phyloP scores from a whole-genome alignment of 2,797 vertebrate genomes.

The Muscicapa striata region DNA sequence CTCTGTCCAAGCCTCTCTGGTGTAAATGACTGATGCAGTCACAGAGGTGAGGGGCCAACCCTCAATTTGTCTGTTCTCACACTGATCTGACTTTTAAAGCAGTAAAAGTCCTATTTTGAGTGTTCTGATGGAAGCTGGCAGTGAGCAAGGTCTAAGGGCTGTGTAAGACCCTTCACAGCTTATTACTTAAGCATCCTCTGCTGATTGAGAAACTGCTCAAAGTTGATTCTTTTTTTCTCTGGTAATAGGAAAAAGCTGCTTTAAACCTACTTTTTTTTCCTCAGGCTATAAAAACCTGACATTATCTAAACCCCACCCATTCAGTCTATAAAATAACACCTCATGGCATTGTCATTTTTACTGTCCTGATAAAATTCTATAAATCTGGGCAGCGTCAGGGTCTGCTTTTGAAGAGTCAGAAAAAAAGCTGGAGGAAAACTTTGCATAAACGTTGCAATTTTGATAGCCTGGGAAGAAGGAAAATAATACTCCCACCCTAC shows the following conservation, averaged over 20 bases:
- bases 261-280: rapidly evolving
- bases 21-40: neutral
- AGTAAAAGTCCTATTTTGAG: neutral
- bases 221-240: neutral
- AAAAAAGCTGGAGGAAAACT: neutral
- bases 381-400: rapidly evolving
- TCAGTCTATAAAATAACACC: neutral
- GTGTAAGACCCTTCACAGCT: neutral
- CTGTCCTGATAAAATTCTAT: neutral
- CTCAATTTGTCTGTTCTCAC: neutral
- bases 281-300: neutral
- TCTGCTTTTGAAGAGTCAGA: neutral
- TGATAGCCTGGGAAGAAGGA: neutral
- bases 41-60: neutral
- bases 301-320: neutral
- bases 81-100: neutral
- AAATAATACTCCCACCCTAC: neutral
- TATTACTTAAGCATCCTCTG: neutral
- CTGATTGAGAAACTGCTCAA: neutral
- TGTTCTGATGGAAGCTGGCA: neutral
- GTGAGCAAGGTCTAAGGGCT: neutral
- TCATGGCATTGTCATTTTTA: neutral
- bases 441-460: neutral
- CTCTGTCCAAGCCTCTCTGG: neutral
- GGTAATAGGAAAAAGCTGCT: neutral